phyloP scores from a whole-genome alignment of 2,113 vertebrate species.

The Micronisus gabar region DNA sequence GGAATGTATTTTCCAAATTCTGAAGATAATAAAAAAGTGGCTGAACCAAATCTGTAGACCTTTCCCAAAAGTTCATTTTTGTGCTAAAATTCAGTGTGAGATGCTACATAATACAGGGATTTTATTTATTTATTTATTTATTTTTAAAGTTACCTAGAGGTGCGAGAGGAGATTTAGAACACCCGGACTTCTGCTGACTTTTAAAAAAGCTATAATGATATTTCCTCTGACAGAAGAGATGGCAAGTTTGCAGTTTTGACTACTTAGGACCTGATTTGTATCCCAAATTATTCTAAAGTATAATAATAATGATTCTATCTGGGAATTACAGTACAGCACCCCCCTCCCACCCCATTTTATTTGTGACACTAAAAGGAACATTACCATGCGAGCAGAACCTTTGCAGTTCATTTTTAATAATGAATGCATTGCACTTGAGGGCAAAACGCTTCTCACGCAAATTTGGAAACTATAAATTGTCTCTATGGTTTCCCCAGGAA shows the following conservation, averaged over 20 bases:
- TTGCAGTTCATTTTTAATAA: not conserved
- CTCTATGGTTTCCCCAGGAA: not conserved
- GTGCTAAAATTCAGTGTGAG: not conserved
- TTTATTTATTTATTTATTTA: not conserved
- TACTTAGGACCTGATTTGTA: not conserved
- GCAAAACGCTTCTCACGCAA: not conserved
- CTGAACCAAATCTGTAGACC: not conserved
- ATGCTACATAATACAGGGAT: not conserved
- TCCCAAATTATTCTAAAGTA: not conserved
- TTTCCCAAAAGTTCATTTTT: not conserved
- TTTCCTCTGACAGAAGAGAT: not conserved
- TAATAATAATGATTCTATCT: not conserved
- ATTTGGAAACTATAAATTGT: not conserved
- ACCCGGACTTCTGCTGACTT: not conserved
- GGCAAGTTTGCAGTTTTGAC: not conserved
- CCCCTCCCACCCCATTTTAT: not conserved
- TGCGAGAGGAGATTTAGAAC: not conserved
- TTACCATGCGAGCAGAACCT: not conserved
- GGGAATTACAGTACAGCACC: not conserved
- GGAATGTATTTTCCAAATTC: not conserved
- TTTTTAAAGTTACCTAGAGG: not conserved
- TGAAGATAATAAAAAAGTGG: not conserved
- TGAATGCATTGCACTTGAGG: not conserved
- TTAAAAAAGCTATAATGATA: not conserved
- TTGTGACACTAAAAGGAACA: not conserved